Base-by-base conservation (phyloP, 1,140 invertebrate genomes). In the Drosophila nannoptera region DNA sequence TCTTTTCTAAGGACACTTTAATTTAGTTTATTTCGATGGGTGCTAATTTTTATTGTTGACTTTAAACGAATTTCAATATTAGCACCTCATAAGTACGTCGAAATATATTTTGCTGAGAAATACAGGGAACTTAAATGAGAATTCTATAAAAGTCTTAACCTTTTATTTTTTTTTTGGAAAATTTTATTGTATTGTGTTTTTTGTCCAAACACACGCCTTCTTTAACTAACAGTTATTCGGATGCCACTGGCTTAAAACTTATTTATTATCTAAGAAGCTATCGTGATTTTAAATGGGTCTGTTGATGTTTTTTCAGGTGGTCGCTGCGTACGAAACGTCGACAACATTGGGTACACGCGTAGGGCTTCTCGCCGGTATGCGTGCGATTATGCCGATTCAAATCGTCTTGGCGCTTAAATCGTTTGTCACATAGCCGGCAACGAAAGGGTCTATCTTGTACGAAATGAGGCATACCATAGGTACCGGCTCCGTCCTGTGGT, bases 371-470 rank as follows among this genome's bases (percentile, higher is more conserved):
- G 94, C 65, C 96, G 4, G 93, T 93, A 78, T 96, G 95, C 0
- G 95, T 95, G 75, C 95, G 95, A 35, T 94, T 90, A 84, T 97
- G 96, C 82, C 96, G 96, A 4, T 94, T 93, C 1, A 97, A 90
- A 90, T 97, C 95, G 87, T 97, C 96, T 12, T 95, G 96, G 5
- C 96, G 90, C 90, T 94, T 95, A 81, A 97, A 97, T n/a, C 93
- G 89, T 78, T 96, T 96, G 5, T 91, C 90, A 77, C 96, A 97
- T 4, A 93, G 90, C 0, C 90, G 89, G 84, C 95, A 97, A 1
- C 91, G 90, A 89, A 96, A 96, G 0, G 94, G 92, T 76, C 96
- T 96, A 73, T 96, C 96, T 36, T 87, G 71, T 45, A 84, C 75
- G 46, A 81, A 75, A 54, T 87, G 74, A 2, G 77, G 77, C 69